Percentiles rank a stretch among this genome's conserved stretches.
Conservation (phyloP, 2,888 invertebrate genomes). For the Deilephila elpenor region DNA sequence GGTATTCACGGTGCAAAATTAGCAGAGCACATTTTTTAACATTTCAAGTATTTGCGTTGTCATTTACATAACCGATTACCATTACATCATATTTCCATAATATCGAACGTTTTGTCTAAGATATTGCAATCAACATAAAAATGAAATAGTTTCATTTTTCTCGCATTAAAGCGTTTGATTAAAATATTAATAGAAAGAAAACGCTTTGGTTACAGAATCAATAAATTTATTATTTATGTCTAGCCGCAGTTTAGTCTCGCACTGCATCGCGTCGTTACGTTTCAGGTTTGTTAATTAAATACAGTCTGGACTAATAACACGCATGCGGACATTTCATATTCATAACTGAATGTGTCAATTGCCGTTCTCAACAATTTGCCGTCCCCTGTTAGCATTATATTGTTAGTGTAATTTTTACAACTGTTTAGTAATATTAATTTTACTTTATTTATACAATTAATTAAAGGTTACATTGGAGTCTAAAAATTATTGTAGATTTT, state of each 20-base stretch:
- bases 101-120: not conserved
- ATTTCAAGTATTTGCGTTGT: no score
- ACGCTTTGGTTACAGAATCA: not conserved
- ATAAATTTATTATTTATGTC: not conserved
- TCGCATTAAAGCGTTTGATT: not conserved
- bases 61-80: no score
- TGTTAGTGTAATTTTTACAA: no score
- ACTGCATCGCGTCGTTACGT: not conserved
- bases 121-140: not conserved
- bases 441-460: no score
- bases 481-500: no score
- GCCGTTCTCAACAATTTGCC: not conserved
- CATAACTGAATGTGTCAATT: slow-evolving; percentile 3
- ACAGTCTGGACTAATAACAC: slow-evolving; percentile 13
- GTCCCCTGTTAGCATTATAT: not conserved
- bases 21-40: no score
- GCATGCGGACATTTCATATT: slow-evolving; percentile 1
- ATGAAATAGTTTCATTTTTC: not conserved
- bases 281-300: slow-evolving; percentile 17
- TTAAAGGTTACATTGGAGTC: no score
- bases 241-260: not conserved
- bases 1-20: no score
- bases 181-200: not conserved
- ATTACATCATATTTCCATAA: not conserved
- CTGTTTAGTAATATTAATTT: no score